phyloP scores from a whole-genome alignment of 2,797 vertebrate genomes.

The Microtus obscurus region DNA sequence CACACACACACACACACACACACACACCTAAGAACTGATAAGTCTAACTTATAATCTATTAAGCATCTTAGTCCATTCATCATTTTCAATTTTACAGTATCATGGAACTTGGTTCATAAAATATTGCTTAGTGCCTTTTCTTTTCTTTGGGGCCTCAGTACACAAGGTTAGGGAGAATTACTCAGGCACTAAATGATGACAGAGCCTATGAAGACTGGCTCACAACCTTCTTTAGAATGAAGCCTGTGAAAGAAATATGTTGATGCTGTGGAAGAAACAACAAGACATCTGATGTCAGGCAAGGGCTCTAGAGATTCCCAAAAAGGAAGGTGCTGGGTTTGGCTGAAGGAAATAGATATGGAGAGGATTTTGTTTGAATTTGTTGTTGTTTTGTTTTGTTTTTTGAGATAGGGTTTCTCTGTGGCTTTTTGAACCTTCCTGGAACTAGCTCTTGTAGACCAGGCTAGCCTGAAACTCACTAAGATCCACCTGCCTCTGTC shows the following conservation, averaged over 20 bases:
- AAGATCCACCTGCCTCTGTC: too few relatives aligned
- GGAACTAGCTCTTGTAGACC: too few relatives aligned
- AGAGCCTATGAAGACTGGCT: neutral
- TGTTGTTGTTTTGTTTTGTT: too few relatives aligned
- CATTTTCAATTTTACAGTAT: neutral
- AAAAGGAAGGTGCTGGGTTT: neutral
- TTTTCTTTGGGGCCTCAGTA: neutral
- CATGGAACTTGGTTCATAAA: conserved; percentile 5
- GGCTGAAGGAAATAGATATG: neutral
- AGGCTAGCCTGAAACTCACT: too few relatives aligned
- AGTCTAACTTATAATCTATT: neutral
- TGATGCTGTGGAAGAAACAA: neutral
- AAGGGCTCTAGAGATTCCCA: neutral
- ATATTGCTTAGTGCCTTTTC: neutral
- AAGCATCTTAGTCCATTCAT: neutral
- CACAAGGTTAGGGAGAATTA: neutral
- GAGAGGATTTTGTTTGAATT: too few relatives aligned
- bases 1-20: neutral
- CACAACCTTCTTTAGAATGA: neutral
- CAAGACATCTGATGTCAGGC: conserved; percentile 1
- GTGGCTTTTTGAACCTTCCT: too few relatives aligned
- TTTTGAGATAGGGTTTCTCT: too few relatives aligned
- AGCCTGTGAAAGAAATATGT: neutral
- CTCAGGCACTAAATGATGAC: neutral
- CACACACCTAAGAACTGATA: neutral